Evolutionary conservation across 2,797 vertebrate species (phyloP).

Genomic region (Intellagama lesueurii): DNA sequence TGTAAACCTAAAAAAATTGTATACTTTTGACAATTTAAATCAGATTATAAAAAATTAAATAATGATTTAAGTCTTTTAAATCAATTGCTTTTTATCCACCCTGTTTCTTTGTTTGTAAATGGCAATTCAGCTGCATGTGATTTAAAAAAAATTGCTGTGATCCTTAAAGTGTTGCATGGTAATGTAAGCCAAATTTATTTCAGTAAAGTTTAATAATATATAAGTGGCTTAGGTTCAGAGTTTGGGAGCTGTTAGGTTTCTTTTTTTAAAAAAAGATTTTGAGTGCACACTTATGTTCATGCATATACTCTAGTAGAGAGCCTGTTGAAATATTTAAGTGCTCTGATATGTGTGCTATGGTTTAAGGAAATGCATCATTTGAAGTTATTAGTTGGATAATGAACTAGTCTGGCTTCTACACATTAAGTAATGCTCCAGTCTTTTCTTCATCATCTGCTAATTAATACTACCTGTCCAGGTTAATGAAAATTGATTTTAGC

Average conservation of each 20-base stretch:
- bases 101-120: not conserved
- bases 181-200: not conserved
- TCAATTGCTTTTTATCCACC: no score
- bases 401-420: not conserved
- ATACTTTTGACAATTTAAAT: no score
- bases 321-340: not conserved
- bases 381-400: not conserved
- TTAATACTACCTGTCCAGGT: constrained; percentile 15
- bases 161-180: not conserved
- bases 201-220: not conserved
- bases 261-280: no score
- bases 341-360: constrained; percentile 4
- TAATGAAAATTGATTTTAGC: constrained; percentile 15
- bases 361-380: not conserved
- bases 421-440: not conserved
- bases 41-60: not conserved
- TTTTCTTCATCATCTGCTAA: constrained; percentile 25
- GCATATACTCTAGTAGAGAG: not conserved
- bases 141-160: not conserved
- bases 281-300: no score
- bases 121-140: not conserved
- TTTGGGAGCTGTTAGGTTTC: not conserved
- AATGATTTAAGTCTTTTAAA: no score
- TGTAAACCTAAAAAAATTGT: no score
- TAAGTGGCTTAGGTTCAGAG: not conserved